These are phyloP conservation scores for Athalia rosae DNA, from an alignment of 2,888 invertebrate genomes.

Conservation along the genomic window DNA sequence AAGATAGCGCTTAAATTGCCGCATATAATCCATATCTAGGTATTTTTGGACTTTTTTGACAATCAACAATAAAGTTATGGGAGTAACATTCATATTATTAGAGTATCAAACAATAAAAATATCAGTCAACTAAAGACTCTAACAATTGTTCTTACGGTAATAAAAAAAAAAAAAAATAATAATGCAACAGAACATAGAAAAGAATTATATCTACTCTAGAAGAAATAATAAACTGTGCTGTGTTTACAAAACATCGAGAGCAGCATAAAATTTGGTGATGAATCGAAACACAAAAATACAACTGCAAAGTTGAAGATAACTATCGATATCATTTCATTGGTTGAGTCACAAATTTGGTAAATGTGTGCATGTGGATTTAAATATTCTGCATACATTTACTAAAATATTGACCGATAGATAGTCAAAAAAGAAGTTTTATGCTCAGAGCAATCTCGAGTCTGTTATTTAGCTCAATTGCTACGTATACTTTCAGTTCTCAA, in stretches of 20 bases:
- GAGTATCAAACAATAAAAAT: no score
- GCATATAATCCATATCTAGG: no score
- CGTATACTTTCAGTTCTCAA: background rate
- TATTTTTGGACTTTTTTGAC: background rate
- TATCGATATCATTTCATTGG: background rate
- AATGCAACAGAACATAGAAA: no score
- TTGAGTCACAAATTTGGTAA: background rate
- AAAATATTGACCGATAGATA: background rate
- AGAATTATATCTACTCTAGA: no score
- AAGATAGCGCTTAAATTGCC: no score
- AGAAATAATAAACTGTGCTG: no score
- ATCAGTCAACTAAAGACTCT: no score
- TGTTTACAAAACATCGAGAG: constrained; percentile 2
- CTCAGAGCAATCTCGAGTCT: constrained; percentile 14
- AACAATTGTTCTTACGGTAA: no score
- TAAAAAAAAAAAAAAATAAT: no score
- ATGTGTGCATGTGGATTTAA: background rate
- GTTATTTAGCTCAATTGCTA: background rate
- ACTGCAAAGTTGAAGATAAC: background rate
- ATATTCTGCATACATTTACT: constrained; percentile 22
- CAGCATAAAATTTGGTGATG: no score
- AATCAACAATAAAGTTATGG: background rate
- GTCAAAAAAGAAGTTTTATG: background rate
- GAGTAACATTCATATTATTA: no score
- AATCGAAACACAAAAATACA: no score